Evolutionary conservation across 2,797 vertebrate species (phyloP).

Genomic region (Crypturellus tataupa): DNA sequence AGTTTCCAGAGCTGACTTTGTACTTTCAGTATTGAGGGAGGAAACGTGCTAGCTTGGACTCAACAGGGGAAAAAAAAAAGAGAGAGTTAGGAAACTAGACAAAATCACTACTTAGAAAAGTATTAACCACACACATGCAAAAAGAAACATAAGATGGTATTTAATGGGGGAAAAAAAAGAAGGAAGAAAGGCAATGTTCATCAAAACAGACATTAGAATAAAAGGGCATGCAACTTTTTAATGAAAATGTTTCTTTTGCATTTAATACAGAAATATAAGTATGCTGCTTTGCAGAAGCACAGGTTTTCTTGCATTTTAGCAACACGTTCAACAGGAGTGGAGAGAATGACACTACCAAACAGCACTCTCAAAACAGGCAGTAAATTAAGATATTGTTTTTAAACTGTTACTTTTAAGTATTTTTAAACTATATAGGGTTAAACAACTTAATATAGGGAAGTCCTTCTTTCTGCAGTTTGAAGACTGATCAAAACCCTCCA

Average conservation of each 20-base stretch:
- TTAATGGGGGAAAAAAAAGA: neutral
- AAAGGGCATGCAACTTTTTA: neutral
- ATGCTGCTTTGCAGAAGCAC: neutral
- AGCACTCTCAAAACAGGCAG: neutral
- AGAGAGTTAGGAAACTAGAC: neutral
- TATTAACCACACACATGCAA: neutral
- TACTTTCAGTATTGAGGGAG: neutral
- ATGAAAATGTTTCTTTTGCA: neutral
- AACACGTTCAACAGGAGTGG: neutral
- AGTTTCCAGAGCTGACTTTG: conserved; percentile 21
- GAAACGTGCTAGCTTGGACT: neutral
- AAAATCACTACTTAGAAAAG: neutral
- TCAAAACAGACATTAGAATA: neutral
- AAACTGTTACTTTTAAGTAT: neutral
- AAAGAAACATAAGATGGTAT: neutral
- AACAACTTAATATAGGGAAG: neutral
- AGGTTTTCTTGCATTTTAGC: neutral
- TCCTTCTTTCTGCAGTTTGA: neutral
- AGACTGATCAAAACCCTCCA: neutral
- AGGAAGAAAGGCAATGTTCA: neutral
- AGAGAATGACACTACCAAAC: neutral
- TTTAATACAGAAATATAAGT: neutral
- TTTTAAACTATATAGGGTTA: neutral
- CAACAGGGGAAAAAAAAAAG: neutral
- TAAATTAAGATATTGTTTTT: neutral